A percentile compares a stretch with the other conserved stretches of the same genome.
Conservation (phyloP, 2,888 invertebrate species). For the Mechanitis mazaeus region DNA sequence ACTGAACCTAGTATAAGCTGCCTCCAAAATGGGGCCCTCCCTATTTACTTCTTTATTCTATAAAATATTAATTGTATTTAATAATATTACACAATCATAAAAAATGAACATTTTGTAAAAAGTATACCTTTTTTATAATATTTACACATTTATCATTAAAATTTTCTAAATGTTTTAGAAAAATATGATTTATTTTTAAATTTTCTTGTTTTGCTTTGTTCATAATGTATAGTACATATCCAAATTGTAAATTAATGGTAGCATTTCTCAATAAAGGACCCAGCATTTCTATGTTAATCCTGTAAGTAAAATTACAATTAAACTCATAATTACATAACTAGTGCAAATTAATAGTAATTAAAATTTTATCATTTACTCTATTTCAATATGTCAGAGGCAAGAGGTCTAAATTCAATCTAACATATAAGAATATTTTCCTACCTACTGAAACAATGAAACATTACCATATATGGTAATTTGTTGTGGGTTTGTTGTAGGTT, state of each 20-base stretch:
- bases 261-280: slow-evolving; percentile 84
- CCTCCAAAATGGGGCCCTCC: slow-evolving; percentile 44
- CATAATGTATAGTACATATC: slow-evolving; percentile 82
- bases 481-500: too few species aligned
- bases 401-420: too few species aligned
- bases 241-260: slow-evolving; percentile 76
- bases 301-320: slow-evolving; percentile 45
- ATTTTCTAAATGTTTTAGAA: slow-evolving; percentile 78
- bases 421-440: too few species aligned
- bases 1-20: slow-evolving; percentile 56
- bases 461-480: too few species aligned
- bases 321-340: too few species aligned
- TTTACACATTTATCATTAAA: slow-evolving; percentile 77
- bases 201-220: slow-evolving; percentile 78
- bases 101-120: background rate
- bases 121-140: slow-evolving; percentile 61
- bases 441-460: too few species aligned
- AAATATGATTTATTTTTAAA: slow-evolving; percentile 78
- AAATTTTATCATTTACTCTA: too few species aligned
- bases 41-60: slow-evolving; percentile 53
- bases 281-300: slow-evolving; percentile 85
- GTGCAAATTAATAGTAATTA: too few species aligned
- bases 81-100: slow-evolving; percentile 1
- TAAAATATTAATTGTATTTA: slow-evolving; percentile 22
- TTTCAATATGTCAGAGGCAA: too few species aligned